These are phyloP conservation scores for Hydrochoerus hydrochaeris DNA, from an alignment of 2,113 vertebrate species.

Conservation along the genomic window DNA sequence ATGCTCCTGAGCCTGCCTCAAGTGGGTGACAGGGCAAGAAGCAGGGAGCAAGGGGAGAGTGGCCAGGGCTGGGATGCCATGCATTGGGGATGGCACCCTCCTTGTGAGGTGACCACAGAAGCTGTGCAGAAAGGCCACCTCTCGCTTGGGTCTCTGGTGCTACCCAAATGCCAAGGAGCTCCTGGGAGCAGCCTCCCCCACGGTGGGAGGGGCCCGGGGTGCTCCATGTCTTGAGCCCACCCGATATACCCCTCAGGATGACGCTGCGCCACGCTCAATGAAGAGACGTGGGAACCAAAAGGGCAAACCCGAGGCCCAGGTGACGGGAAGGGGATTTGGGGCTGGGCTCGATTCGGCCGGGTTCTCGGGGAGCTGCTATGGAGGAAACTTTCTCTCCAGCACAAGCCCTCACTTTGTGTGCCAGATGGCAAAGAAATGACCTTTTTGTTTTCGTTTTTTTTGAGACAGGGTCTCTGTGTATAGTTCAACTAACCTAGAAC, in stretches of 20 bases:
- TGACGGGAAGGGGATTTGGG: not conserved
- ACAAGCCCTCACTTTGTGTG: not conserved
- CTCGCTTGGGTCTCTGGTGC: rapidly evolving
- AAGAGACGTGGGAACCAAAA: not conserved
- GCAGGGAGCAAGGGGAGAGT: not conserved
- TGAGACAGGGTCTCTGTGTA: not conserved
- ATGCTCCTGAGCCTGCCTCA: not conserved
- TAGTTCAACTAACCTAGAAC: not conserved
- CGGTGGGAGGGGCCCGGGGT: too few species aligned
- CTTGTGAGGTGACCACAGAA: rapidly evolving
- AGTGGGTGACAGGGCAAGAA: not conserved
- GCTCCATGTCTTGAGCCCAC: not conserved
- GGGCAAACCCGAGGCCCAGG: not conserved
- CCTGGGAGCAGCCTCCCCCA: not conserved
- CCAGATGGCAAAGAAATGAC: not conserved
- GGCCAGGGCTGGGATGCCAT: not conserved
- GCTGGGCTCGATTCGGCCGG: not conserved
- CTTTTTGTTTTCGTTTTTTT: not conserved
- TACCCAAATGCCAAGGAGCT: not conserved
- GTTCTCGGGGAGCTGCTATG: not conserved
- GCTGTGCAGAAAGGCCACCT: not conserved
- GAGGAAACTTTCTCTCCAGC: not conserved
- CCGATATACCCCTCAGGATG: not conserved
- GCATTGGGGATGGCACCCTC: not conserved
- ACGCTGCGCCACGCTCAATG: not conserved